These are phyloP conservation scores for Lucilia cuprina DNA, from an alignment of 1,140 invertebrate genomes.

Conservation along the genomic window DNA sequence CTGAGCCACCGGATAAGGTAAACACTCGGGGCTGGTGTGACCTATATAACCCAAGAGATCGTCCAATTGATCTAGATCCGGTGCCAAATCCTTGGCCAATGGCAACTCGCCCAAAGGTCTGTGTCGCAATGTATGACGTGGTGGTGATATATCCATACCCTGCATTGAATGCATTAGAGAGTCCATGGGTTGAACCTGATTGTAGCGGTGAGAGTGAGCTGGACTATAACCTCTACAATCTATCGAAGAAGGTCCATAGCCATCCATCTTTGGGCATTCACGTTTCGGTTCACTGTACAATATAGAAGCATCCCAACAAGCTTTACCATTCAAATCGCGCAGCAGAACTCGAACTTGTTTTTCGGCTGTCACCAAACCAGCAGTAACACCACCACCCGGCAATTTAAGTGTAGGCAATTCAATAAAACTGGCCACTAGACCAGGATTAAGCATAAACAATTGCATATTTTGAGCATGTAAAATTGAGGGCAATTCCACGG, in stretches of 20 bases:
- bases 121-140: slow-evolving; percentile 74
- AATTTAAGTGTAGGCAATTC: slow-evolving; percentile 87
- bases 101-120: slow-evolving; percentile 79
- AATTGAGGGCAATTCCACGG: slow-evolving; percentile 52
- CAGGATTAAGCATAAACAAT: slow-evolving; percentile 85
- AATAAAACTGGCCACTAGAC: slow-evolving; percentile 88
- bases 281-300: slow-evolving; percentile 77
- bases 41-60: slow-evolving; percentile 91
- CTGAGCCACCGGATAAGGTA: slow-evolving; percentile 72
- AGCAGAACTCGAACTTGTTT: slow-evolving; percentile 85
- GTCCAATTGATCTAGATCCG: slow-evolving; percentile 91
- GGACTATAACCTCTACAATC: slow-evolving; percentile 14
- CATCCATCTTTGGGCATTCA: slow-evolving; percentile 39
- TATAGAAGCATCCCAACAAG: slow-evolving; percentile 94
- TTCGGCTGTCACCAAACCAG: slow-evolving; percentile 71
- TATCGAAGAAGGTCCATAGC: not conserved
- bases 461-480: slow-evolving; percentile 87
- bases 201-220: slow-evolving; percentile 27
- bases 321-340: slow-evolving; percentile 94
- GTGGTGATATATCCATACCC: slow-evolving; percentile 51
- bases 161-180: slow-evolving; percentile 52
- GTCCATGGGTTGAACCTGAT: slow-evolving; percentile 50
- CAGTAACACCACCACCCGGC: slow-evolving; percentile 84
- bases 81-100: slow-evolving; percentile 80
- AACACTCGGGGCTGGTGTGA: slow-evolving; percentile 89